These are phyloP conservation scores for Choristoneura fumiferana DNA, from an alignment of 1,140 invertebrate species.

Conservation along the genomic window DNA sequence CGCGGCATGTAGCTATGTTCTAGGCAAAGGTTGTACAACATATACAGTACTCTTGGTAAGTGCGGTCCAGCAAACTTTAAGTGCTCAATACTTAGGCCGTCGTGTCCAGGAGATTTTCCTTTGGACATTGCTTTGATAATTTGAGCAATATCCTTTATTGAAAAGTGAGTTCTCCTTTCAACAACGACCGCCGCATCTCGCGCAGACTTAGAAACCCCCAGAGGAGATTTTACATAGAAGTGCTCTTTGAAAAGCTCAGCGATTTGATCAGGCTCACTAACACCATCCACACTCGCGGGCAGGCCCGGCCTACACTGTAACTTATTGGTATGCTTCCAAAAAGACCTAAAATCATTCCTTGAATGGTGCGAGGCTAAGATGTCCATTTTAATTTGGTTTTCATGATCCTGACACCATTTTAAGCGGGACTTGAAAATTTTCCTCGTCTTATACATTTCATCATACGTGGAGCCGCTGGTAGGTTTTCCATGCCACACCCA, in stretches of 20 bases:
- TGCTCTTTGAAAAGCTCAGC: conserved; percentile 2
- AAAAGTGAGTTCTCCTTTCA: neutral
- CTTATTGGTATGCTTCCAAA: conserved; percentile 11
- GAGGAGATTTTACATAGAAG: neutral
- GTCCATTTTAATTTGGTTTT: conserved; percentile 10
- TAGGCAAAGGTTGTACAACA: conserved; percentile 16
- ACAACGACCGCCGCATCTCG: neutral
- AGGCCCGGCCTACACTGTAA: neutral
- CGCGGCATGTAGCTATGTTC: neutral
- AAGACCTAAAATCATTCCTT: neutral
- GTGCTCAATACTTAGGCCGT: conserved; percentile 17
- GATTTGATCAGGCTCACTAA: neutral
- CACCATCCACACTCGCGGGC: neutral
- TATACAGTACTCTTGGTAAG: neutral
- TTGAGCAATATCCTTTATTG: neutral
- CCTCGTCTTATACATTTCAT: neutral
- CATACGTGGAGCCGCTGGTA: neutral
- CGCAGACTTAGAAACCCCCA: neutral
- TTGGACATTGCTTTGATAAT: neutral
- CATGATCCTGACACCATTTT: neutral
- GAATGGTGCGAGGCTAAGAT: neutral
- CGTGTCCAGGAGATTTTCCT: conserved; percentile 18
- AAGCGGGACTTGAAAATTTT: conserved; percentile 15
- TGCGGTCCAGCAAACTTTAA: conserved; percentile 7
- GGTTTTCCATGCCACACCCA: conserved; percentile 17